Evolutionary conservation across 2,797 vertebrate genomes (phyloP), one percentile per base, ranked within the genome.

Genomic region (Rhabdomys pumilio): DNA sequence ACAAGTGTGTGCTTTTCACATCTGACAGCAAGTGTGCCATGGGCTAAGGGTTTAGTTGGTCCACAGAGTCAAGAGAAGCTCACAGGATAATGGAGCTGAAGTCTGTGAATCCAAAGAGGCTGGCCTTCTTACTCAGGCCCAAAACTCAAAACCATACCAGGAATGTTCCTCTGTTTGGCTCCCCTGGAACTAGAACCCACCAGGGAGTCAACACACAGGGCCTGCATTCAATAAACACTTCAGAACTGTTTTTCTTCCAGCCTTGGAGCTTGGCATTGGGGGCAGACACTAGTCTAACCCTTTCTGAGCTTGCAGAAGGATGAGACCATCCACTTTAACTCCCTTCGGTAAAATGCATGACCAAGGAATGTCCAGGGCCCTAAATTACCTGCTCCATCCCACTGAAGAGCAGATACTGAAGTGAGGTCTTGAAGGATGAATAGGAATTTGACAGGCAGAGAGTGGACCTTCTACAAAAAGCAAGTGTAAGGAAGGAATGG

Each of bases 61-160:
- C 55, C 38, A 55, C 93, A 89, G 93, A 29, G 24, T n/a, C 14
- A 57, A 87, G 41, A 13, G 29, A 69, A 89, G 44, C 77, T 59
- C 15, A 87, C 53, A 88, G 91, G 90, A 76, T n/a, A 75, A 29
- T 10, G 24, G 92, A 79, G n/a, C 65, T 75, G 92, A 87, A 77
- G 65, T 89, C 69, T 88, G 15, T 84, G 41, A 92, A 53, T 44
- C 65, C 8, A 15, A 80, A 85, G 67, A 61, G 3, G 34, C 38
- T 61, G 53, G 69, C 22, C 57, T 41, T 94, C 79, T 94, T 83
- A 11, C 73, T 81, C 15, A 88, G 63, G 26, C 81, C 50, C 91
- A 24, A 57, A 86, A n/a, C 59, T 82, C 81, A 82, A 6, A 53
- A 57, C 3, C 55, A 14, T 2, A 2, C 31, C n/a, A 41, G 17